Percentiles rank a stretch among this genome's conserved stretches.
These are phyloP conservation scores for Halcyon malimbica DNA, from an alignment of 2,113 vertebrate species.

Conservation along the genomic window DNA sequence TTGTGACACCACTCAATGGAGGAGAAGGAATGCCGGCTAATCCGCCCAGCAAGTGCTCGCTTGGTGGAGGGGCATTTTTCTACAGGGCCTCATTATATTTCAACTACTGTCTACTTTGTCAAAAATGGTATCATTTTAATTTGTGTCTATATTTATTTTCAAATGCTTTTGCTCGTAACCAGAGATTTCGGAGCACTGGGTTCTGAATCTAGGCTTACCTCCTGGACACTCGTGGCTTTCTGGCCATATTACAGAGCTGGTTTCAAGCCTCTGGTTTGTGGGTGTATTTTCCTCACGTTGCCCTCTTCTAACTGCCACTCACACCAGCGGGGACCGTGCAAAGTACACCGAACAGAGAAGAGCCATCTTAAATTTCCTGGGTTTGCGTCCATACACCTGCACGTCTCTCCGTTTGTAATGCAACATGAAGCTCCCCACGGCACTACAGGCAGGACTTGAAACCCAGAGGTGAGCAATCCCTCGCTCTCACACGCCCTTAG, in stretches of 20 bases:
- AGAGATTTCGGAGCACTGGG: conserved; percentile 32
- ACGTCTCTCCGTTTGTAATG: neutral
- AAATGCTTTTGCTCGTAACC: conserved; percentile 33
- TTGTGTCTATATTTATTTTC: conserved; percentile 66
- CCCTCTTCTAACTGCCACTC: neutral
- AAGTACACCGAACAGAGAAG: neutral
- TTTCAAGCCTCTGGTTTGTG: neutral
- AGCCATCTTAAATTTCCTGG: neutral
- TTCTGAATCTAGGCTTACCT: conserved; percentile 3
- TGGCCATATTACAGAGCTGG: neutral
- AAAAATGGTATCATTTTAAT: conserved; percentile 73
- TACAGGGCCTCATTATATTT: conserved; percentile 79
- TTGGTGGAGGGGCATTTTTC: conserved; percentile 78
- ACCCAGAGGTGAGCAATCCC: neutral
- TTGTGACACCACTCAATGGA: conserved; percentile 85
- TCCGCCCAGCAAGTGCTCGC: conserved; percentile 80
- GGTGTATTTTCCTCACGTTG: neutral
- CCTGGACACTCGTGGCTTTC: neutral
- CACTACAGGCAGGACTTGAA: neutral
- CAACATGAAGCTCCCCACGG: neutral
- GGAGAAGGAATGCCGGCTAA: conserved; percentile 87
- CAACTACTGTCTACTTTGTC: conserved; percentile 68
- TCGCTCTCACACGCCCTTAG: neutral
- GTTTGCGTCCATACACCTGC: neutral
- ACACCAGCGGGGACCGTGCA: neutral